phyloP scores from a whole-genome alignment of 2,888 invertebrate genomes.

The Epinotia demarniana region DNA sequence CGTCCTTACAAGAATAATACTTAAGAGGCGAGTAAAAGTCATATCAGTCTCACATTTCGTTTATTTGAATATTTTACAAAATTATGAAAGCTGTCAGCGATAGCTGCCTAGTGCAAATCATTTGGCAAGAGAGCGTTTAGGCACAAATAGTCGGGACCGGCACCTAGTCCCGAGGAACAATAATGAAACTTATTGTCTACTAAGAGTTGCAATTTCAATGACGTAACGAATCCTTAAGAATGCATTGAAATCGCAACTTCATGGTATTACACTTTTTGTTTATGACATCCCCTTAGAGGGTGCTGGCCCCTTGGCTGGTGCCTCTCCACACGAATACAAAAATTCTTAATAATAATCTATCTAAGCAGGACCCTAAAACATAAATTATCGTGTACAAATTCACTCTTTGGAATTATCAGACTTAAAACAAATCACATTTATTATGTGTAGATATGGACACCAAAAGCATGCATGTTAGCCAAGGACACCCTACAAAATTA shows the following conservation, averaged over 20 bases:
- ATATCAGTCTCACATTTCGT: constrained; percentile 44
- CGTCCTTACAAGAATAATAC: background rate
- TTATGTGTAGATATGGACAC: constrained; percentile 52
- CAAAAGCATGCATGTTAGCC: constrained; percentile 33
- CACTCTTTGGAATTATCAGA: constrained; percentile 60
- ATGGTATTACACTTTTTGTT: background rate
- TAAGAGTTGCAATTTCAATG: background rate
- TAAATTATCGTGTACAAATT: constrained; percentile 41
- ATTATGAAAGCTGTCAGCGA: constrained; percentile 44
- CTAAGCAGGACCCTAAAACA: constrained; percentile 32
- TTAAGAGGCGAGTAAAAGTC: background rate
- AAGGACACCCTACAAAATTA: constrained; percentile 13
- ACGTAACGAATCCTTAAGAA: background rate
- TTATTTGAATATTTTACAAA: constrained; percentile 46
- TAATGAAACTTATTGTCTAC: background rate
- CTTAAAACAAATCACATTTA: constrained; percentile 63
- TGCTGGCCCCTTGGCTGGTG: constrained; percentile 1
- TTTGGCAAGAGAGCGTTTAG: constrained; percentile 45
- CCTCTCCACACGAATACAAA: constrained; percentile 38
- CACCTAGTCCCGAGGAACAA: background rate
- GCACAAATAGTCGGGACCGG: constrained; percentile 1
- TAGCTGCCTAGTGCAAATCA: constrained; percentile 38
- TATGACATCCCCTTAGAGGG: background rate
- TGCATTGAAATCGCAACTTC: background rate
- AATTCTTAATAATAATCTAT: constrained; percentile 32